Evolutionary conservation across 2,113 vertebrate species (phyloP).

Genomic region (Rattus rattus): DNA sequence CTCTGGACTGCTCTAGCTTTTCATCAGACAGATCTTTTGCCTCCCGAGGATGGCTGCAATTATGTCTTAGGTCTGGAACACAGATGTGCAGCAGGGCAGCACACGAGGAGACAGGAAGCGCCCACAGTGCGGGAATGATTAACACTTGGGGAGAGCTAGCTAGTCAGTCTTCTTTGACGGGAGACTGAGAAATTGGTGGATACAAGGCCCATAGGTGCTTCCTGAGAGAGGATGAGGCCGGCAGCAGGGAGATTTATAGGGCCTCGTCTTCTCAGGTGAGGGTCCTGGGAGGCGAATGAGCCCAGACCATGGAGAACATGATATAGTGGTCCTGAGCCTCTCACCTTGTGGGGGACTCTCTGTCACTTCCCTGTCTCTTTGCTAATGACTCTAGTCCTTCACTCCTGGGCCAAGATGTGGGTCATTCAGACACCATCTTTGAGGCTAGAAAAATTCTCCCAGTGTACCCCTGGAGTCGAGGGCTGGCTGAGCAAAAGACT

Average conservation of each 20-base stretch:
- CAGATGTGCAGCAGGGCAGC: neutral
- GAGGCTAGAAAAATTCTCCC: neutral
- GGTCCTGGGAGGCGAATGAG: too few species aligned
- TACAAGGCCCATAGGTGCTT: neutral
- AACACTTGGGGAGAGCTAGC: neutral
- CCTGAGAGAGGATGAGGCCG: neutral
- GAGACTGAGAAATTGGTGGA: neutral
- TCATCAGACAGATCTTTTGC: neutral
- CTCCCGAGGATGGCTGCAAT: neutral
- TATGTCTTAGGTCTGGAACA: neutral
- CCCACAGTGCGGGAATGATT: accelerated
- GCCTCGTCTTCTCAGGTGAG: too few species aligned
- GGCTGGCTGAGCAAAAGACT: neutral
- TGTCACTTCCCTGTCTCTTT: neutral
- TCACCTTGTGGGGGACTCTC: neutral
- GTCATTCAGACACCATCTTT: neutral
- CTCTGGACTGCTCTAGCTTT: neutral
- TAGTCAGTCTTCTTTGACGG: neutral
- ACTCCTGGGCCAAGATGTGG: neutral
- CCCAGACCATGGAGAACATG: neutral
- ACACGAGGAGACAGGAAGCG: neutral
- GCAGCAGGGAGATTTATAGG: neutral
- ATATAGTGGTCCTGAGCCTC: too few species aligned
- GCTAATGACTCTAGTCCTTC: neutral
- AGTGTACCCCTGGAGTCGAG: neutral